Percentiles rank a stretch among this genome's conserved stretches.
phyloP scores from a whole-genome alignment of 2,888 invertebrate species.

The Marronus borbonicus region DNA sequence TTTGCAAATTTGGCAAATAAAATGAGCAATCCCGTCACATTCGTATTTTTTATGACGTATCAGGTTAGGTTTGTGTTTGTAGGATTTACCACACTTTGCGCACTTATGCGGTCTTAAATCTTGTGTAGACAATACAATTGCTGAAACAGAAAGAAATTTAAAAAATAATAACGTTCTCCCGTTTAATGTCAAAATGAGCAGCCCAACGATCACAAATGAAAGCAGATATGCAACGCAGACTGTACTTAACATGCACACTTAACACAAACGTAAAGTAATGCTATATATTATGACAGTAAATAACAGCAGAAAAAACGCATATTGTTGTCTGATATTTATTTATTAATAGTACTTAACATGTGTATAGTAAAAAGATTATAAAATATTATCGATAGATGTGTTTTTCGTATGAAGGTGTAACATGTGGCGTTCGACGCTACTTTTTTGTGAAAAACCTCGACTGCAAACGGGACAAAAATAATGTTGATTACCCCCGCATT shows the following conservation, averaged over 20 bases:
- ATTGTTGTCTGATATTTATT: too few relatives aligned
- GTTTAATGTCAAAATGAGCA: neutral
- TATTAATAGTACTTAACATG: too few relatives aligned
- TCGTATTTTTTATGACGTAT: slow-evolving; percentile 67
- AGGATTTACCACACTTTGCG: slow-evolving; percentile 61
- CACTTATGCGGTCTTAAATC: slow-evolving; percentile 46
- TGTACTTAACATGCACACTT: slow-evolving; percentile 22
- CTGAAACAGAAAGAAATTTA: slow-evolving; percentile 48
- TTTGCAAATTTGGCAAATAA: slow-evolving; percentile 65
- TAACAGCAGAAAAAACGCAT: slow-evolving; percentile 69
- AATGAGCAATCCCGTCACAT: slow-evolving; percentile 66
- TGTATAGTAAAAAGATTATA: neutral
- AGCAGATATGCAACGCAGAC: slow-evolving; percentile 6
- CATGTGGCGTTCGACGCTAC: slow-evolving; percentile 76
- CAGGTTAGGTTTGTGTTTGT: slow-evolving; percentile 64
- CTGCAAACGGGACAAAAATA: slow-evolving; percentile 75
- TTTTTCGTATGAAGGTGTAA: slow-evolving; percentile 67
- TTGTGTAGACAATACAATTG: slow-evolving; percentile 11
- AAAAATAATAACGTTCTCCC: neutral
- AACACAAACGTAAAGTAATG: slow-evolving; percentile 60
- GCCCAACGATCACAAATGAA: slow-evolving; percentile 20
- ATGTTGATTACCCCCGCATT: slow-evolving; percentile 66
- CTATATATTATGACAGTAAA: slow-evolving; percentile 67
- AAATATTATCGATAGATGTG: neutral
- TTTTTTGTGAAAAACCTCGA: slow-evolving; percentile 80